phyloP scores from a whole-genome alignment of 2,888 invertebrate genomes.

The Pherbina coryleti region DNA sequence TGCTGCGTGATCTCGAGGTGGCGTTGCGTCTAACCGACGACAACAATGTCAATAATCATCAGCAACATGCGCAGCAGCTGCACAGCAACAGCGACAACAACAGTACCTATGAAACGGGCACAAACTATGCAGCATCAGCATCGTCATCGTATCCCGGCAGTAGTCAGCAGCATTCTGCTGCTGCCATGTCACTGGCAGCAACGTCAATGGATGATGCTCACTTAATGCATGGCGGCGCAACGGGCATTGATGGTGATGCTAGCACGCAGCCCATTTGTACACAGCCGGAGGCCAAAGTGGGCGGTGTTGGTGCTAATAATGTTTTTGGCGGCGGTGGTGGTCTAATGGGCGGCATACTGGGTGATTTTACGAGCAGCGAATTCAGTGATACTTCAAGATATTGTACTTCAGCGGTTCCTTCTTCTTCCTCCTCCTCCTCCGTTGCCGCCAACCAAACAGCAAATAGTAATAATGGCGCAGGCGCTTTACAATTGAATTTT shows the following conservation, averaged over 20 bases:
- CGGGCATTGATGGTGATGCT: slow-evolving; percentile 62
- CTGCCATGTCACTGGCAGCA: slow-evolving; percentile 35
- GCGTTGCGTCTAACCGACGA: slow-evolving; percentile 79
- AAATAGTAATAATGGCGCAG: slow-evolving; percentile 57
- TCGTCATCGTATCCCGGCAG: neutral
- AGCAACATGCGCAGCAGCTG: slow-evolving; percentile 29
- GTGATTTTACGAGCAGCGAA: slow-evolving; percentile 67
- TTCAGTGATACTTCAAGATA: slow-evolving; percentile 67
- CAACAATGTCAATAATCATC: slow-evolving; percentile 47
- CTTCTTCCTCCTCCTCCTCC: slow-evolving; percentile 45
- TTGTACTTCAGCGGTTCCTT: slow-evolving; percentile 64
- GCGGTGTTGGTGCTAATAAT: slow-evolving; percentile 38
- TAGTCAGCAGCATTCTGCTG: slow-evolving; percentile 51
- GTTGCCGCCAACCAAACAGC: slow-evolving; percentile 43
- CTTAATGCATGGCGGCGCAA: slow-evolving; percentile 57
- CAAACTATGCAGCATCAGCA: neutral
- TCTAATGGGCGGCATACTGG: slow-evolving; percentile 65
- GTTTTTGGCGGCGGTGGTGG: slow-evolving; percentile 59
- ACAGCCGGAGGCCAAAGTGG: slow-evolving; percentile 67
- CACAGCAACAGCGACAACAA: slow-evolving; percentile 41
- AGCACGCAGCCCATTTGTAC: slow-evolving; percentile 67
- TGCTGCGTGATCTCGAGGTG: slow-evolving; percentile 90
- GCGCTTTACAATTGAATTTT: slow-evolving; percentile 65
- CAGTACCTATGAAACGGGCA: slow-evolving; percentile 39
- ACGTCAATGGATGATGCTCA: slow-evolving; percentile 62